Percentiles rank a stretch among this genome's conserved stretches.
Evolutionary conservation across 2,888 invertebrate species (phyloP).

Genomic region (Labia minor): DNA sequence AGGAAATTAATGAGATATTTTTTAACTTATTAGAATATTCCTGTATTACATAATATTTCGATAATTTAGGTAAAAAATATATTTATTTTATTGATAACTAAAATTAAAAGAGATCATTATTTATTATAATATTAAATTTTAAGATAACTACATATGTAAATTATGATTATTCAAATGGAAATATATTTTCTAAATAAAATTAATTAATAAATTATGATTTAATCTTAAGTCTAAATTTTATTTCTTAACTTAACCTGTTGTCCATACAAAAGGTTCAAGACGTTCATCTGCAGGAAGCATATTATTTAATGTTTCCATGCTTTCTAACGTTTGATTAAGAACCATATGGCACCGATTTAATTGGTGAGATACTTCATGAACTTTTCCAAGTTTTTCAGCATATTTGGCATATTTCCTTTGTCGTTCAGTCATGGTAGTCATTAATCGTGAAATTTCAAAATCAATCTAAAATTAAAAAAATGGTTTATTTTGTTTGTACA

Average conservation of each 20-base stretch:
- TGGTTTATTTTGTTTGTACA: slow-evolving; percentile 17
- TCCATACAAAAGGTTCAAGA: slow-evolving; percentile 82
- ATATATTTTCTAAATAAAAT: no score
- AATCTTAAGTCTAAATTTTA: no score
- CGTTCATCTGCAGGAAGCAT: slow-evolving; percentile 69
- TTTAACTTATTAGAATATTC: no score
- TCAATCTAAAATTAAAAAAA: slow-evolving; percentile 48
- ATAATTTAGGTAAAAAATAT: no score
- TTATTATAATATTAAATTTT: no score
- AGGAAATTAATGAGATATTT: no score
- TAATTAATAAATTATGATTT: no score
- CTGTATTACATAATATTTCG: no score
- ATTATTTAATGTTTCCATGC: slow-evolving; percentile 74
- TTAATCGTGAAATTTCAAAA: slow-evolving; percentile 55
- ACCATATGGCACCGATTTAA: slow-evolving; percentile 69
- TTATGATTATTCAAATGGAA: no score
- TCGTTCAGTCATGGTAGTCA: slow-evolving; percentile 59
- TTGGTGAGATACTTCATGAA: slow-evolving; percentile 72
- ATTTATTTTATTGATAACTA: no score
- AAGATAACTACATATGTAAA: no score
- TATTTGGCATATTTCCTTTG: slow-evolving; percentile 76
- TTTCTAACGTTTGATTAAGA: slow-evolving; percentile 73
- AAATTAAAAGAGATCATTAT: no score
- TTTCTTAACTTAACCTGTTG: slow-evolving; percentile 54
- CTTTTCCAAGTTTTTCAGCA: slow-evolving; percentile 72